Conservation (phyloP, 1,140 invertebrate species). For the Drosophila sturtevanti region DNA sequence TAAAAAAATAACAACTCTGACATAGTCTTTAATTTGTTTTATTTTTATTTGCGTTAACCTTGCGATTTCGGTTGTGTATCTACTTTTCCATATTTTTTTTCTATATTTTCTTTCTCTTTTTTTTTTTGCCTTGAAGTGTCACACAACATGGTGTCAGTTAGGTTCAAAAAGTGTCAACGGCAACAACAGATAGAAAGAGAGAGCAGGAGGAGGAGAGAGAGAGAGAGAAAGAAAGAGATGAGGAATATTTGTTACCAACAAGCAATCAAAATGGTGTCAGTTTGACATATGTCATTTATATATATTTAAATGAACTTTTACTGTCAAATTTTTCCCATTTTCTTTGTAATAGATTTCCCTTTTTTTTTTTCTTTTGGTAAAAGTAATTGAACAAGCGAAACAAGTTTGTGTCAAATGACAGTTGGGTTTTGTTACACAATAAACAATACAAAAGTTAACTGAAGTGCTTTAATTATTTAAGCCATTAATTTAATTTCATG, state of each 20-base stretch:
- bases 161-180: constrained; percentile 53
- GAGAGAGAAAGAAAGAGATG: neutral
- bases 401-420: constrained; percentile 8
- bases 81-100: constrained; percentile 6
- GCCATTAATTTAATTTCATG: neutral
- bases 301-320: constrained; percentile 55
- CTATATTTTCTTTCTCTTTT: constrained; percentile 11
- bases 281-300: constrained; percentile 62
- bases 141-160: constrained; percentile 18
- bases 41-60: constrained; percentile 24
- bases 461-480: neutral
- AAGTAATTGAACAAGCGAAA: constrained; percentile 21
- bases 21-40: constrained; percentile 55
- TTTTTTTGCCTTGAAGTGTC: constrained; percentile 56
- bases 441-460: neutral
- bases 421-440: neutral
- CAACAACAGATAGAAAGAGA: constrained; percentile 2
- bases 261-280: constrained; percentile 55
- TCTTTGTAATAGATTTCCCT: constrained; percentile 11
- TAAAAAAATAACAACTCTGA: constrained; percentile 53
- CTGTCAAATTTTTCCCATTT: constrained; percentile 33
- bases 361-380: neutral
- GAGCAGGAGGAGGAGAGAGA: neutral
- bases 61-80: constrained; percentile 9
- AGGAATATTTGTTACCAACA: constrained; percentile 31